phyloP scores from a whole-genome alignment of 2,888 invertebrate species.

The Tetranychus piercei region DNA sequence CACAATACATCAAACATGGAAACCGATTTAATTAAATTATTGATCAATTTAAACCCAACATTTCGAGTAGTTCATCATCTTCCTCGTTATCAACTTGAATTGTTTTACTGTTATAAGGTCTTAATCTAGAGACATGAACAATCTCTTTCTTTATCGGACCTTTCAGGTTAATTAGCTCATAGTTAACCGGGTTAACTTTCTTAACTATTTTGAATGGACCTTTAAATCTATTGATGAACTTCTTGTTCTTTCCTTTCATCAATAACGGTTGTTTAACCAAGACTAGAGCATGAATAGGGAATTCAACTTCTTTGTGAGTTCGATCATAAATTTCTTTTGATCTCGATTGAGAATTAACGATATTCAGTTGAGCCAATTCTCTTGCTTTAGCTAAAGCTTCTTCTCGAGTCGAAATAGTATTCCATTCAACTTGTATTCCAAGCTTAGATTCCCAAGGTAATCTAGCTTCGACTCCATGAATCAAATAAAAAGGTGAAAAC shows the following conservation, averaged over 20 bases:
- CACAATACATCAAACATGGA: too few species aligned
- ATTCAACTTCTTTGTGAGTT: background rate
- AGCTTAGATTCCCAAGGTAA: background rate
- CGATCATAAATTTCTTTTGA: background rate
- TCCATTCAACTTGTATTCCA: background rate
- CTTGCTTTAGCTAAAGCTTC: background rate
- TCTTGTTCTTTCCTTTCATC: background rate
- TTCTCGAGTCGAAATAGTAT: background rate
- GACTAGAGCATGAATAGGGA: background rate
- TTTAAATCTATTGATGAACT: background rate
- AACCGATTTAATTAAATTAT: too few species aligned
- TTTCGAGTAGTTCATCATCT: background rate
- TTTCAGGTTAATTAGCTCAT: too few species aligned
- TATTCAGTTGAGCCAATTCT: background rate
- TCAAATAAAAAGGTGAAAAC: background rate
- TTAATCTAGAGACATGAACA: background rate
- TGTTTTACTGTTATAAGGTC: background rate
- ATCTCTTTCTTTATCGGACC: background rate
- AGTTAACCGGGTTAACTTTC: background rate
- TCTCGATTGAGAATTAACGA: background rate
- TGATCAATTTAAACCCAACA: background rate
- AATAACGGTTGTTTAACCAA: background rate
- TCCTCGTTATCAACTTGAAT: background rate
- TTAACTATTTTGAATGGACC: background rate
- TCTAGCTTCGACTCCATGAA: background rate